Base-by-base conservation (phyloP, 1,140 invertebrate species). In the Pygmarrhopalites habei region DNA sequence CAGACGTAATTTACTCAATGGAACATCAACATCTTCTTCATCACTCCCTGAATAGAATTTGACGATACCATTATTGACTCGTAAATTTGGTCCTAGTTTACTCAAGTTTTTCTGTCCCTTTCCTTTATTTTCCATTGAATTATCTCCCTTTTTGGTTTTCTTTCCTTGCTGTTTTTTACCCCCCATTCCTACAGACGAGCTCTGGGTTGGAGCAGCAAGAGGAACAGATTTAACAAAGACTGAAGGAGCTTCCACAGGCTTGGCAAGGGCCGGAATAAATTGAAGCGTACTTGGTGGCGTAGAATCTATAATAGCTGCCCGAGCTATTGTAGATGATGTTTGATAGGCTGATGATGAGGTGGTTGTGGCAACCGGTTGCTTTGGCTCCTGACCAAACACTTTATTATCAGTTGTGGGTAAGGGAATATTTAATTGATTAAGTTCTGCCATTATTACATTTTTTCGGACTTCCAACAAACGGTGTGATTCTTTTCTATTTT, bases 1-100 rank as follows among this genome's bases (percentile, higher is more conserved):
- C 21, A 21, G 15, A 1, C 29, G 29, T 10, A 53, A 30, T 32
- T 46, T 58, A 15, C 23, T 47, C 25, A 30, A 28, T 25, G 49
- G 44, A 2, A 51, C 14, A 19, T 49, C 58, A 15, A 62, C 32
- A 51, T 70, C 65, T 32, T 70, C 68, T 39, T 65, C 59, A 39
- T 66, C 61, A 15, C 65, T 56, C 10, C 63, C 65, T 12, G 65
- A 44, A 39, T 62, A 67, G 52, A 70, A 70, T 30, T 65, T 65
- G 26, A 64, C 62, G n/a, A 19, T 32, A 1, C 65, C 65, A 12
- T 28, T 43, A 23, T 56, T 55, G 25, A 70, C 68, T 49, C 30
- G 58, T 0, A 70, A 35, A 43, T 39, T 62, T 32, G 68, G 68
- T 10, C 61, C 61, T 41, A 32, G n/a, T 23, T 44, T 26, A 14